These are phyloP conservation scores for Sander lucioperca DNA, from an alignment of 2,113 vertebrate species.

Conservation along the genomic window DNA sequence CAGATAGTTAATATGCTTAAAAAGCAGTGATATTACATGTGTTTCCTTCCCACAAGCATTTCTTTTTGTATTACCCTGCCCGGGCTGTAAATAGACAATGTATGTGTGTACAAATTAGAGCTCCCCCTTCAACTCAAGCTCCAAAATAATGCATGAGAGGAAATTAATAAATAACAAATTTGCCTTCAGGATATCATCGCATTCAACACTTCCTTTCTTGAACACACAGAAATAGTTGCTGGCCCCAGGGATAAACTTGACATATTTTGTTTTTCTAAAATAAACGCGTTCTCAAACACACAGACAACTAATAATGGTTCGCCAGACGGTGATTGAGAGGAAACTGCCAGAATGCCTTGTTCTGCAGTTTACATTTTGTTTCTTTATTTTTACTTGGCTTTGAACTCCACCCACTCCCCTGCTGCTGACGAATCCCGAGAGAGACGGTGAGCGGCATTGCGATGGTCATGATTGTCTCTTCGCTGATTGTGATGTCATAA, in stretches of 20 bases:
- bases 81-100: slow-evolving; percentile 45
- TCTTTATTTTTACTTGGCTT: slow-evolving; percentile 58
- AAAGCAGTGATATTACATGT: slow-evolving; percentile 45
- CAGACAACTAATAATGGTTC: slow-evolving; percentile 58
- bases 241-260: slow-evolving; percentile 72
- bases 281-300: slow-evolving; percentile 65
- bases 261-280: slow-evolving; percentile 76
- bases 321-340: slow-evolving; percentile 64
- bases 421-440: slow-evolving; percentile 52
- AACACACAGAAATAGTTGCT: slow-evolving; percentile 66
- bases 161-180: slow-evolving; percentile 74
- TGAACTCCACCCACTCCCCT: slow-evolving; percentile 65
- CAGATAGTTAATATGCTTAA: slow-evolving; percentile 38
- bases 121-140: slow-evolving; percentile 50
- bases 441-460: slow-evolving; percentile 18
- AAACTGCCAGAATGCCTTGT: slow-evolving; percentile 57
- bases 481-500: slow-evolving; percentile 37
- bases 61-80: slow-evolving; percentile 31
- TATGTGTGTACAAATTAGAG: slow-evolving; percentile 63
- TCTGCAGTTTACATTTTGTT: slow-evolving; percentile 57
- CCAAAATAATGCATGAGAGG: slow-evolving; percentile 64
- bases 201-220: slow-evolving; percentile 55
- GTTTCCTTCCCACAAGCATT: slow-evolving; percentile 5
- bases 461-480: slow-evolving; percentile 51
- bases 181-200: slow-evolving; percentile 62